Evolutionary conservation across 2,888 invertebrate species (phyloP).

Genomic region (Thereva nobilitata): DNA sequence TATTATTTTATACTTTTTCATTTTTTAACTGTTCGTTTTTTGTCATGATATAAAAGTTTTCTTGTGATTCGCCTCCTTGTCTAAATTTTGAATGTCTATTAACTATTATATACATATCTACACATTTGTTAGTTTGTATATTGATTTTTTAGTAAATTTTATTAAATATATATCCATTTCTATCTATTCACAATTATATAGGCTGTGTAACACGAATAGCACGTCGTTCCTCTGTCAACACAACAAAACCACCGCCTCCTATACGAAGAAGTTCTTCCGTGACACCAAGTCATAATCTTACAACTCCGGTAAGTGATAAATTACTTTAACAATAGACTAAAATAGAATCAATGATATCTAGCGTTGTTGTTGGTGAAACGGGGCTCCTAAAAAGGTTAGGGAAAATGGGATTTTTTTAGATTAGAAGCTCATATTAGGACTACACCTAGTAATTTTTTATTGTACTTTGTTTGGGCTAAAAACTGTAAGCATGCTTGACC

Average conservation of each 20-base stretch:
- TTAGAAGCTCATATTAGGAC: too few relatives aligned
- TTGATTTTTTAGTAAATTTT: not conserved
- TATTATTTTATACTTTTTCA: not conserved
- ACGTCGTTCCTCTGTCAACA: conserved; percentile 57
- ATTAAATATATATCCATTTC: not conserved
- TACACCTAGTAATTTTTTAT: too few relatives aligned
- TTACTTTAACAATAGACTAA: not conserved
- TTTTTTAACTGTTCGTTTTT: conserved; percentile 2
- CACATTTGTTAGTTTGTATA: conserved; percentile 7
- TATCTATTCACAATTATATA: conserved; percentile 30
- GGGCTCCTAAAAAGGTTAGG: too few relatives aligned
- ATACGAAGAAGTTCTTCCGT: conserved; percentile 77
- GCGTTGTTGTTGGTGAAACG: too few relatives aligned
- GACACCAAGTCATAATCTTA: conserved; percentile 55
- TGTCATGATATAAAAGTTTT: conserved; percentile 14
- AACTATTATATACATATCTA: conserved; percentile 3
- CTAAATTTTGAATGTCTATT: too few relatives aligned
- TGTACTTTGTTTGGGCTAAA: too few relatives aligned
- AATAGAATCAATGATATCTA: too few relatives aligned
- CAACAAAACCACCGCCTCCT: conserved; percentile 77
- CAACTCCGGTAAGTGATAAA: conserved; percentile 52
- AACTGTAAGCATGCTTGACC: too few relatives aligned
- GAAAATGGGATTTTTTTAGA: too few relatives aligned
- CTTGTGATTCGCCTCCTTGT: conserved; percentile 17
- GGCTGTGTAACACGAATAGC: conserved; percentile 55